A percentile compares a stretch with the other conserved stretches of the same genome.
These are phyloP conservation scores for Parambassis ranga DNA, from an alignment of 2,797 vertebrate genomes.

Conservation along the genomic window DNA sequence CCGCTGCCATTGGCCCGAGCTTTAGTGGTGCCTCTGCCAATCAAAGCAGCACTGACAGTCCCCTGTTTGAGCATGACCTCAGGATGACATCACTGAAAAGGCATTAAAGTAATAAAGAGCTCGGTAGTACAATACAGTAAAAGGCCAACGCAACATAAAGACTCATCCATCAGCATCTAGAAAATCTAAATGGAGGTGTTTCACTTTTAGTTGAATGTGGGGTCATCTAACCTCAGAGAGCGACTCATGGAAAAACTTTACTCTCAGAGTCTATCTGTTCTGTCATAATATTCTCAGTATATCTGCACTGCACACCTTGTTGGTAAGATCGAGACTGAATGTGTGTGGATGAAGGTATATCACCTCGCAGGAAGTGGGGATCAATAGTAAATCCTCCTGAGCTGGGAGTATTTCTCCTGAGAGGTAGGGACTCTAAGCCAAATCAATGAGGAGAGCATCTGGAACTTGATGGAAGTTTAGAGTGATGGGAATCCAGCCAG, in stretches of 20 bases:
- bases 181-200: conserved; percentile 68
- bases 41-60: conserved; percentile 67
- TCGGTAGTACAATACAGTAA: conserved; percentile 74
- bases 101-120: conserved; percentile 77
- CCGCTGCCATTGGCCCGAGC: conserved; percentile 62
- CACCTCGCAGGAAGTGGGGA: conserved; percentile 64
- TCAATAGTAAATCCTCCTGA: conserved; percentile 74
- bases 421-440: conserved; percentile 63
- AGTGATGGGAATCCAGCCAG: conserved; percentile 49
- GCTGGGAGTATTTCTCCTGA: conserved; percentile 71
- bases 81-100: conserved; percentile 78
- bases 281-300: conserved; percentile 52
- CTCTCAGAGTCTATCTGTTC: conserved; percentile 36
- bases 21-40: conserved; percentile 65
- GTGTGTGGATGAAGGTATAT: conserved; percentile 62
- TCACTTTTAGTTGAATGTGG: conserved; percentile 63
- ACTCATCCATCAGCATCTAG: conserved; percentile 61
- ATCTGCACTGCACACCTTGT: conserved; percentile 61
- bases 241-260: conserved; percentile 51
- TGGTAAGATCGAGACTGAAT: conserved; percentile 37
- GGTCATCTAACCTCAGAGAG: conserved; percentile 55
- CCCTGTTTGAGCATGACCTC: conserved; percentile 69
- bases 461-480: conserved; percentile 56
- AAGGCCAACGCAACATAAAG: conserved; percentile 74
- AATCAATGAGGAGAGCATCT: conserved; percentile 68